Conservation (phyloP, 2,113 vertebrate species). For the Melanotaenia duboulayi region DNA sequence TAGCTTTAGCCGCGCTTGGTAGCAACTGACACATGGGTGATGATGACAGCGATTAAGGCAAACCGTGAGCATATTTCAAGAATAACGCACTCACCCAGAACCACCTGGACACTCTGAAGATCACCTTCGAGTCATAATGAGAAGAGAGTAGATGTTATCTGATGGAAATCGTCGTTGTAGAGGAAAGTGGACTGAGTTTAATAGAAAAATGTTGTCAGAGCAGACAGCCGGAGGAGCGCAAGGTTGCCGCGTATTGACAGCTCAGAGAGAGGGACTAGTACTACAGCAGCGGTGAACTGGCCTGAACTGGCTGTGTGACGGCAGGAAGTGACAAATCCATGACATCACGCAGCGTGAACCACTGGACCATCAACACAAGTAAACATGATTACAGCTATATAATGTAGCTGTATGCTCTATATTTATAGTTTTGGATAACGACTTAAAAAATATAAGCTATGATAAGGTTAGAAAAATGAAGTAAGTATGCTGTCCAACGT, state of each 20-base stretch:
- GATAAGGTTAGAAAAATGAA: too few relatives aligned
- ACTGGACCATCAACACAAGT: neutral
- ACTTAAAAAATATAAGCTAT: too few relatives aligned
- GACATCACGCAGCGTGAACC: constrained; percentile 45
- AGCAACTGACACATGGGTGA: constrained; percentile 75
- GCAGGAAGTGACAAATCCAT: constrained; percentile 73
- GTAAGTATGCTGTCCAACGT: too few relatives aligned
- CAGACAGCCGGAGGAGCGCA: constrained; percentile 10
- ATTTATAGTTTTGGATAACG: too few relatives aligned
- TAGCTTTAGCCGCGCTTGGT: constrained; percentile 54
- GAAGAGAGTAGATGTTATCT: constrained; percentile 59
- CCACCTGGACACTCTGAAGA: constrained; percentile 82
- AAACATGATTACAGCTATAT: neutral
- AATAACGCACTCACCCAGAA: constrained; percentile 80
- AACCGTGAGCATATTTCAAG: constrained; percentile 5
- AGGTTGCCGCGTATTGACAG: constrained; percentile 66
- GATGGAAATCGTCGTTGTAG: constrained; percentile 55
- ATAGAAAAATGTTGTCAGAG: constrained; percentile 39
- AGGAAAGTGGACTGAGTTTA: constrained; percentile 8
- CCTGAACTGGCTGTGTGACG: constrained; percentile 74
- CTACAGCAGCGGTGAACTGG: constrained; percentile 70
- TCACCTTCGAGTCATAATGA: constrained; percentile 85
- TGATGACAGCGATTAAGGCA: constrained; percentile 57
- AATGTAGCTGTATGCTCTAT: too few relatives aligned
- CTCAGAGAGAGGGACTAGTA: constrained; percentile 59